Conservation (phyloP, 1,140 invertebrate genomes). For the Tetramorium parvispinum region DNA sequence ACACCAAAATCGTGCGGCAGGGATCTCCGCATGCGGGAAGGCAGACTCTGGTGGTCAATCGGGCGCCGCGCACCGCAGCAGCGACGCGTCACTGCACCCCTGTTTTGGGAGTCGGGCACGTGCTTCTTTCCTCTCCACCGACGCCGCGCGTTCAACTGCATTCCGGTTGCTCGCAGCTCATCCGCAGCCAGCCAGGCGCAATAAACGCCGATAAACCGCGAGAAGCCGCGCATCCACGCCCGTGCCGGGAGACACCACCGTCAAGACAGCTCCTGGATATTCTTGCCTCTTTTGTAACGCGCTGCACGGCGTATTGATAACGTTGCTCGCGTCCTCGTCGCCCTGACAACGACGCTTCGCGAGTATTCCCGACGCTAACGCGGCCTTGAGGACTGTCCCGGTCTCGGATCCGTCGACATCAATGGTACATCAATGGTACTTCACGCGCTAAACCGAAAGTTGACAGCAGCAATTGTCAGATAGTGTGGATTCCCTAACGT, state of each 20-base stretch:
- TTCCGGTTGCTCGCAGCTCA: conserved; percentile 54
- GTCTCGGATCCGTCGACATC: conserved; percentile 32
- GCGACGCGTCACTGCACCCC: conserved; percentile 84
- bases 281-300: neutral
- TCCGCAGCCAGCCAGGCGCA: conserved; percentile 74
- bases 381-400: neutral
- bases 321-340: neutral
- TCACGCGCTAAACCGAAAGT: neutral
- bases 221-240: conserved; percentile 50
- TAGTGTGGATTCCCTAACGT: conserved; percentile 53
- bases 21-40: conserved; percentile 81
- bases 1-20: conserved; percentile 79
- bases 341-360: conserved; percentile 9
- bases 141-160: conserved; percentile 69
- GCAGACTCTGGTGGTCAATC: conserved; percentile 86
- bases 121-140: conserved; percentile 78
- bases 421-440: neutral
- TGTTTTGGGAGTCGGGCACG: conserved; percentile 81
- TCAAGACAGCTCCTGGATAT: conserved; percentile 19
- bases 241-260: conserved; percentile 15
- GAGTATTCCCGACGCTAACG: neutral
- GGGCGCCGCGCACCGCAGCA: conserved; percentile 84
- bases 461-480: conserved; percentile 1
- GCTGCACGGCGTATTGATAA: conserved; percentile 1
- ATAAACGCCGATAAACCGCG: conserved; percentile 66